These are phyloP conservation scores for Chironomus riparius DNA, from an alignment of 2,888 invertebrate genomes.

Conservation along the genomic window DNA sequence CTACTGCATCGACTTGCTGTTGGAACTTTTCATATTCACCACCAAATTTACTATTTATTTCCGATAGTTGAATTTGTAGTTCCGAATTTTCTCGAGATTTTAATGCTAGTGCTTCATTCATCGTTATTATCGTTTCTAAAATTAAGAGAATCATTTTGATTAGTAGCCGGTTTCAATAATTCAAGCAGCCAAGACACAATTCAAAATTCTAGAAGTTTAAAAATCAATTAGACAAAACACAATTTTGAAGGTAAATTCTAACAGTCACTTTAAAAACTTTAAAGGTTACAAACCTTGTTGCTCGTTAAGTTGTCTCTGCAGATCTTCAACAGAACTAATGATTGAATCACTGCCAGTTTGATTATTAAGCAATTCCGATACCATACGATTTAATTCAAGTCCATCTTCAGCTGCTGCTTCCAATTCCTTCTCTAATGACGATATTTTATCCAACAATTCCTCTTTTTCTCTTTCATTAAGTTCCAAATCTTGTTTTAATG, in stretches of 20 bases:
- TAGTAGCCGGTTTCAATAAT: too few relatives aligned
- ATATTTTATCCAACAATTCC: conserved; percentile 57
- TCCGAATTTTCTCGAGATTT: conserved; percentile 49
- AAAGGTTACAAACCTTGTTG: conserved; percentile 45
- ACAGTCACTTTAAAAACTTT: not conserved
- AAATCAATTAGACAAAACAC: not conserved
- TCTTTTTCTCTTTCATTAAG: conserved; percentile 43
- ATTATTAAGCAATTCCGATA: conserved; percentile 56
- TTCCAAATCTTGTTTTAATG: conserved; percentile 56
- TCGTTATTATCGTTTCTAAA: conserved; percentile 44
- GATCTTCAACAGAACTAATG: conserved; percentile 54
- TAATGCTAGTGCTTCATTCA: conserved; percentile 45
- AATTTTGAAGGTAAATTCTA: not conserved
- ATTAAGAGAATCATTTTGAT: not conserved
- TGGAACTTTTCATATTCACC: conserved; percentile 50
- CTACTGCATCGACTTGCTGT: conserved; percentile 47
- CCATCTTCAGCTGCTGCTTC: conserved; percentile 74
- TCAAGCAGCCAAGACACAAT: too few relatives aligned
- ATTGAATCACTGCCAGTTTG: conserved; percentile 57
- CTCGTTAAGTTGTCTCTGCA: conserved; percentile 55
- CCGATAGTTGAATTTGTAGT: conserved; percentile 40
- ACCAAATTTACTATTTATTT: conserved; percentile 45
- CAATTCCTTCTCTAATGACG: conserved; percentile 60
- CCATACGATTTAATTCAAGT: conserved; percentile 61
- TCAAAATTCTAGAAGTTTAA: not conserved